Conservation (phyloP, 2,888 invertebrate species). For the Drosophila maculinotata region DNA sequence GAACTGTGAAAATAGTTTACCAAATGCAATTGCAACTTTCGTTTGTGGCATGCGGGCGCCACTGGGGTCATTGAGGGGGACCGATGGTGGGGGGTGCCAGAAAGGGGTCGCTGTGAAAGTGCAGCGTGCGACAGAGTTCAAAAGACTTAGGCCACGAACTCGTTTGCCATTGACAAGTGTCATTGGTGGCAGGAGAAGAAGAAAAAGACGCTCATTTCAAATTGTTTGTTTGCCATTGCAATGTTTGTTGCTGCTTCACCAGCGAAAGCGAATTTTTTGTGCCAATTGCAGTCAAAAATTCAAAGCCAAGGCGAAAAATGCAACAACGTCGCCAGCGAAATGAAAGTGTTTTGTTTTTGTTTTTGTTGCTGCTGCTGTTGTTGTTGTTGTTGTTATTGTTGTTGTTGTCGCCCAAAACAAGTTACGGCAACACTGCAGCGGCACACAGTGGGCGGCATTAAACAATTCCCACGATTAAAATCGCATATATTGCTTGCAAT, state of each 20-base stretch:
- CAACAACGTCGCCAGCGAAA: slow-evolving; percentile 51
- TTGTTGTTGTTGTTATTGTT: slow-evolving; percentile 29
- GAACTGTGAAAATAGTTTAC: slow-evolving; percentile 16
- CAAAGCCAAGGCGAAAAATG: slow-evolving; percentile 65
- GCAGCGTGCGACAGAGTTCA: slow-evolving; percentile 60
- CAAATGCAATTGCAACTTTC: slow-evolving; percentile 53
- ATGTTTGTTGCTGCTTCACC: slow-evolving; percentile 21
- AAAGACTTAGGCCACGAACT: slow-evolving; percentile 77
- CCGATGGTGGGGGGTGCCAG: slow-evolving; percentile 4
- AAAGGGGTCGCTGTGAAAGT: slow-evolving; percentile 47
- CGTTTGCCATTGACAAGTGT: slow-evolving; percentile 72
- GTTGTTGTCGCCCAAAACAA: slow-evolving; percentile 49
- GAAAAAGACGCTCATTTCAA: slow-evolving; percentile 31
- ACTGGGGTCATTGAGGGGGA: slow-evolving; percentile 1
- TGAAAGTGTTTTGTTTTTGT: slow-evolving; percentile 71
- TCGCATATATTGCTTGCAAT: slow-evolving; percentile 2
- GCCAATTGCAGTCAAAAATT: slow-evolving; percentile 67
- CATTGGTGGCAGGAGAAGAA: slow-evolving; percentile 37
- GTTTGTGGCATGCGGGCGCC: slow-evolving; percentile 45
- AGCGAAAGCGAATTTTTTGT: slow-evolving; percentile 74
- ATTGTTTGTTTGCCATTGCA: slow-evolving; percentile 36
- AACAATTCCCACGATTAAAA: slow-evolving; percentile 28
- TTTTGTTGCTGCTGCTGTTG: too few relatives aligned
- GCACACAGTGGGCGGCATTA: slow-evolving; percentile 50
- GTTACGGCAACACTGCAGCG: slow-evolving; percentile 49